Evolutionary conservation across 2,888 invertebrate genomes (phyloP), one percentile per base, ranked within the genome.

Genomic region (Agonopterix subpropinquella): DNA sequence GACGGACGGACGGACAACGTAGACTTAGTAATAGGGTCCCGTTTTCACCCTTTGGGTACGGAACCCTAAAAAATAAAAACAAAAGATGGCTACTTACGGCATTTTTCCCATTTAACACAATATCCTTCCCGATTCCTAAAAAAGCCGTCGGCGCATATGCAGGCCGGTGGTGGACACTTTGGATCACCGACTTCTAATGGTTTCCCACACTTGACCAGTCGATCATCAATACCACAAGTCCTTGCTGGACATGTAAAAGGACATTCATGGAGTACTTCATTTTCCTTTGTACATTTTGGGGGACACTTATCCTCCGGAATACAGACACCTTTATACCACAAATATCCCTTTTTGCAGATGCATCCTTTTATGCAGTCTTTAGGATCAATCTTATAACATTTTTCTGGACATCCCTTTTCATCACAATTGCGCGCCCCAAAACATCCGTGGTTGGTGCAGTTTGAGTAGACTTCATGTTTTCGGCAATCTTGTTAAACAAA

Each of bases 391-490:
- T 49, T 5, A 58, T 51, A 36, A 49, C 62, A 7, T 55, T 9
- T 5, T 41, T 42, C 2, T 55, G 56, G 28, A 8, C 51, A 37
- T 18, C 53, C 53, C 11, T 10, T 47, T 42, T 47, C 36, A 13
- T 8, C 35, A 13, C 47, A 47, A 8, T 57, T 61, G 10, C 53
- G 51, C 37, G 52, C 48, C 7, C 51, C 44, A 11, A 39, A 52
- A 49, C 64, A 65, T 0, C 58, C 61, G 9, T 63, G 61, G 46
- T 66, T 63, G 10, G 53, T 35, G 18, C 66, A 67, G 1, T 13
- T 11, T 11, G 57, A 54, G 36, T 49, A 56, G 0, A 53, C 54
- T 57, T 64, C 64, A 37, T 65, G 41, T 42, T 28, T 28, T 28
- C 7, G 28, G 28, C 7, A 28, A 5, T 28, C 28, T 28, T 5